Evolutionary conservation across 30 jellyfish, hydroid and myxozoan species (phyloP), one percentile per base, ranked within the genome.

Genomic region (Hydractinia symbiolongicarpus): DNA sequence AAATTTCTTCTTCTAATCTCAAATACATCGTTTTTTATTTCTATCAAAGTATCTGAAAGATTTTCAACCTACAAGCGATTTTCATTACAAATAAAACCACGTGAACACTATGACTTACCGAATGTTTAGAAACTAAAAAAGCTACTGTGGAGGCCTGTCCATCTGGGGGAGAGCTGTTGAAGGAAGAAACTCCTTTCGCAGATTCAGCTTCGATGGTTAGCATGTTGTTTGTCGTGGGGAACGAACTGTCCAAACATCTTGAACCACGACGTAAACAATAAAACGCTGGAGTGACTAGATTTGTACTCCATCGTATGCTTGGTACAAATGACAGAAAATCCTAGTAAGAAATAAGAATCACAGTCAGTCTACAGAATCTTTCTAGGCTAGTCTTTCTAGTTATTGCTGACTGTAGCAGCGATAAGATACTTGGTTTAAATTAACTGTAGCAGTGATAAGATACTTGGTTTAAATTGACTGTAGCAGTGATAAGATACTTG

Each of bases 301-400:
- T 88, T 10, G 87, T 5, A 54, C 86, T 79, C 97, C 97, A 90
- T 4, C 51, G 60, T 17, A 44, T 16, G 44, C 21, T 55, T 19
- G 97, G 97, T 9, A 85, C 55, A 7, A 90, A 72, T 4, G 89
- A 80, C 15, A 89, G 8, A 7, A 85, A 84, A 69, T 89, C 95
- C 97, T 89, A 21, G 21, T 58, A 20, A 80, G 52, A 70, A 72
- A 54, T 16, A 73, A 78, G 40, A 54, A n/a, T 53, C 20, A 54
- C 82, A 77, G 2, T 9, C 69, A 11, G 19, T 58, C 69, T 58
- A n/a, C 74, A 64, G 74, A 64, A 64, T n/a, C 1, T 58, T 58
- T 16, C 69, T 13, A 58, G 3, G 69, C 19, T n/a, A n/a, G n/a
- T n/a, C n/a, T n/a, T n/a, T n/a, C n/a, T n/a, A 58, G 17, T 58